A percentile compares a stretch with the other conserved stretches of the same genome.
phyloP scores from a whole-genome alignment of 2,888 invertebrate species.

The Macrophya annulata region DNA sequence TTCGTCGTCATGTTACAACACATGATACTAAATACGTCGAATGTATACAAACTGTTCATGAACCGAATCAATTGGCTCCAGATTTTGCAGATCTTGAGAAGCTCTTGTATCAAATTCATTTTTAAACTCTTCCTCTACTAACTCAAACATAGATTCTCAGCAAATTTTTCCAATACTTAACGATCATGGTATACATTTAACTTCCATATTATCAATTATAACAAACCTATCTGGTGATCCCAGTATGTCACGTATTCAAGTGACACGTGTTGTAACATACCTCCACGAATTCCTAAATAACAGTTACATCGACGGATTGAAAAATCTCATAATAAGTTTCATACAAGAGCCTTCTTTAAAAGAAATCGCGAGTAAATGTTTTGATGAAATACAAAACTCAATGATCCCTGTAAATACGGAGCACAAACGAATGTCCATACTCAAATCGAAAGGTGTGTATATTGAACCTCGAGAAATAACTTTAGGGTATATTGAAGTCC shows the following conservation, averaged over 20 bases:
- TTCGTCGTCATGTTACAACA: conserved; percentile 1
- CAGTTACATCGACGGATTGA: background rate
- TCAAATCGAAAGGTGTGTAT: conserved; percentile 27
- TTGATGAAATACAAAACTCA: conserved; percentile 22
- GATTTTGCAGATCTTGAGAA: background rate
- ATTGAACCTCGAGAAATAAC: background rate
- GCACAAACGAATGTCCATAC: conserved; percentile 22
- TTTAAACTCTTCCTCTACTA: background rate
- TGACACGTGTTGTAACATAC: background rate
- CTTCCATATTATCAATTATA: conserved; percentile 11
- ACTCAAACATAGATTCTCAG: background rate
- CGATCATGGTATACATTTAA: background rate
- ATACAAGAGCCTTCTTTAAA: conserved; percentile 11
- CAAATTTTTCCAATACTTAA: background rate
- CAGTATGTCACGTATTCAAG: conserved; percentile 12
- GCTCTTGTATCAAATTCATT: background rate
- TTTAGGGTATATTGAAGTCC: conserved; percentile 12
- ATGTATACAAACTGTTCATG: background rate
- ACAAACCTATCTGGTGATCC: conserved; percentile 11
- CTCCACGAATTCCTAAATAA: background rate
- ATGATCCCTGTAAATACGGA: background rate
- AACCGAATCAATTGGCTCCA: background rate
- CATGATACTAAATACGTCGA: background rate
- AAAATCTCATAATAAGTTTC: background rate
- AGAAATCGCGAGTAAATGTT: conserved; percentile 10